Base-by-base conservation (phyloP, 2,888 invertebrate genomes). In the Amphipyra tragopoginis region DNA sequence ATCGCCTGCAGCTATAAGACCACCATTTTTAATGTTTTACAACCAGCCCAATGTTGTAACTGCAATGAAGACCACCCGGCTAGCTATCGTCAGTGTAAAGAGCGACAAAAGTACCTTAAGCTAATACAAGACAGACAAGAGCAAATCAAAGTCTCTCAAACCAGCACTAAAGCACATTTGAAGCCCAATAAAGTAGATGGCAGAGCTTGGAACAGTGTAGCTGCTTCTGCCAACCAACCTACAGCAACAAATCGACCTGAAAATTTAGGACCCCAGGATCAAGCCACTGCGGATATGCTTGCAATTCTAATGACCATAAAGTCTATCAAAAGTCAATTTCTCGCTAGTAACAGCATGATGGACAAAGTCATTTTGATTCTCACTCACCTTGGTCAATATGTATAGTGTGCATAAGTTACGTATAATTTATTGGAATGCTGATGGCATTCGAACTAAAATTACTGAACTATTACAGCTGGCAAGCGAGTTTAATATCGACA, bases 281-380 rank as follows among this genome's bases (percentile, higher is more conserved):
- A 44, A 29, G 39, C 57, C 1, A 58, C 57, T 11, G 5, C 50
- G 1, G 57, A 58, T 9, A 51, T 58, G 50, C 15, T 66, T 33
- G 13, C 45, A 1, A 66, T 66, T 7, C 21, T 58, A n/a, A 34
- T 33, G 13, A 50, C 54, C 1, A 48, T 66, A 9, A 62, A 54
- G 39, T 6, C 52, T n/a, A 9, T 66, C 5, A 66, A 66, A 48
- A 42, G 26, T n/a, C 36, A 62, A 15, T 66, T 62, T 29, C 0
- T 29, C 6, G n/a, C 36, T 3, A 61, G 66, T 47, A 36, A 1
- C 0, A 33, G 9, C 6, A 62, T 69, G 50, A 44, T 60, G 44
- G 58, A 62, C 15, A 67, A 67, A 50, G 59, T 67, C 5, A 61
- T 67, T 15, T 40, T 67, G 14, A 53, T 63, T 4, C 11, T 64